Conservation (phyloP, 2,113 vertebrate species). For the Podilymbus podiceps region DNA sequence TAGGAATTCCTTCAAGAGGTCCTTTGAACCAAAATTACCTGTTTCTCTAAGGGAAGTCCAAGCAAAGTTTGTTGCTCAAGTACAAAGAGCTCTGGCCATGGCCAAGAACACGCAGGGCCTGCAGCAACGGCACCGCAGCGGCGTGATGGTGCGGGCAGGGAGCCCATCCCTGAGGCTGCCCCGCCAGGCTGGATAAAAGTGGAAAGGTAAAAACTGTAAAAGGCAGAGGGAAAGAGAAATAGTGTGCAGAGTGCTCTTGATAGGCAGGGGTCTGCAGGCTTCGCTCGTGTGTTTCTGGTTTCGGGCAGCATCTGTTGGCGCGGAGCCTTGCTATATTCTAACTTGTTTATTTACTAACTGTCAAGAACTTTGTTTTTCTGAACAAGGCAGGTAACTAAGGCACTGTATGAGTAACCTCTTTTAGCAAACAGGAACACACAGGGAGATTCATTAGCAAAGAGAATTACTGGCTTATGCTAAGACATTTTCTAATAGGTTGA, state of each 20-base stretch:
- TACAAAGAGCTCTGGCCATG: not conserved
- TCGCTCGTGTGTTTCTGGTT: not conserved
- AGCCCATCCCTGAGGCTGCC: accelerated
- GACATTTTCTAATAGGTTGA: not conserved
- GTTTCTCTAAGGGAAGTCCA: not conserved
- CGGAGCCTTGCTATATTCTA: not conserved
- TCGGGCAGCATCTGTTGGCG: not conserved
- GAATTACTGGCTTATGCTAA: not conserved
- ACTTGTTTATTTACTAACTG: not conserved
- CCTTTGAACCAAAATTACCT: not conserved
- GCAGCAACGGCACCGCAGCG: accelerated
- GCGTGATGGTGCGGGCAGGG: accelerated
- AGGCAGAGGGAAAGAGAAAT: no score
- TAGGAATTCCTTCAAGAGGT: not conserved
- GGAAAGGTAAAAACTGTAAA: not conserved
- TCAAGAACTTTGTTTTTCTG: not conserved
- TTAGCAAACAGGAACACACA: not conserved
- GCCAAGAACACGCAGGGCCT: not conserved
- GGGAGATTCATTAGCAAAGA: not conserved
- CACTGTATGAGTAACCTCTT: not conserved
- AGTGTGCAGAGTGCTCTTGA: not conserved
- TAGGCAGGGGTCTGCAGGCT: not conserved
- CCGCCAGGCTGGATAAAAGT: accelerated
- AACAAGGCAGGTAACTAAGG: not conserved
- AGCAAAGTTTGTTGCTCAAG: not conserved